Evolutionary conservation across 2,113 vertebrate species (phyloP).

Genomic region (Nannospalax galili): DNA sequence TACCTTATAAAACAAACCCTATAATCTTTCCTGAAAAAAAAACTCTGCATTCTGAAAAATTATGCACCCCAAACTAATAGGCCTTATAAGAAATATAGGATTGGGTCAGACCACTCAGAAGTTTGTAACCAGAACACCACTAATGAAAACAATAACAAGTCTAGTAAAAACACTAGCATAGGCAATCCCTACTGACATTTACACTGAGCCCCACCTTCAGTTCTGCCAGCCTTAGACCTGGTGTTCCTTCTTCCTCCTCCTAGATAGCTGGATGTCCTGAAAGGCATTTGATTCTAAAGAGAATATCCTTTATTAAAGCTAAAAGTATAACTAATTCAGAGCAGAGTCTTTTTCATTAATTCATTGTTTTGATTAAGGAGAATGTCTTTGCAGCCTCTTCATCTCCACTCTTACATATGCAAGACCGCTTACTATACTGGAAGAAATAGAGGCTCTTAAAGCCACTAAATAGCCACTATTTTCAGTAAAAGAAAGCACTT

Average conservation of each 20-base stretch:
- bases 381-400: background rate
- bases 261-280: background rate
- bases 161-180: background rate
- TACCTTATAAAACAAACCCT: background rate
- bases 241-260: background rate
- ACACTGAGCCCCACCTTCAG: background rate
- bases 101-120: background rate
- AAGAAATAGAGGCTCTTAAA: background rate
- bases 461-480: background rate
- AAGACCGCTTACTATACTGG: background rate
- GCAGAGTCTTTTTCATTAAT: background rate
- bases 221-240: background rate
- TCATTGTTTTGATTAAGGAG: background rate
- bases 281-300: slow-evolving; percentile 5
- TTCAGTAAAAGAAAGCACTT: background rate
- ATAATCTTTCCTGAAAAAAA: slow-evolving; percentile 32
- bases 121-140: background rate
- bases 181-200: background rate
- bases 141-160: slow-evolving; percentile 35
- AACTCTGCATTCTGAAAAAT: slow-evolving; percentile 23
- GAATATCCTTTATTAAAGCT: background rate
- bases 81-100: background rate
- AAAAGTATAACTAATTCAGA: slow-evolving; percentile 4
- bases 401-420: background rate
- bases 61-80: background rate